A percentile compares a stretch with the other conserved stretches of the same genome.
phyloP scores from a whole-genome alignment of 2,888 invertebrate genomes.

The Nasonia oneida region DNA sequence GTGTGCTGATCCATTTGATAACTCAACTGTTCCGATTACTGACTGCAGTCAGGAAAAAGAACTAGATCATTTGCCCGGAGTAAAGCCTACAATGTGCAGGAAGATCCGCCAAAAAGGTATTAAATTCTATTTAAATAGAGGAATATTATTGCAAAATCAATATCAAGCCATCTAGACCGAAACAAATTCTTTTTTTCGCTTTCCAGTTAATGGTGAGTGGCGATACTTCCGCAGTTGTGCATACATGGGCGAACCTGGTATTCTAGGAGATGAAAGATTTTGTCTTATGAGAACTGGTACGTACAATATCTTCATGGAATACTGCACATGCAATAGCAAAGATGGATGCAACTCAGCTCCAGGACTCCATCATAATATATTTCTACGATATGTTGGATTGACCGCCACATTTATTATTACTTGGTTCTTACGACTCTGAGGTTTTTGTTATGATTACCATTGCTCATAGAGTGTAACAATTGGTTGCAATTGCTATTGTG shows the following conservation, averaged over 20 bases:
- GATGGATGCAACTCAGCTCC: conserved; percentile 92
- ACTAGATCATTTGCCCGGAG: conserved; percentile 85
- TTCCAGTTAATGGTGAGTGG: conserved; percentile 91
- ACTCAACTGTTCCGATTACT: conserved; percentile 90
- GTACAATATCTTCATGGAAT: conserved; percentile 96
- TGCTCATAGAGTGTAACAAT: background rate
- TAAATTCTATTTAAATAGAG: conserved; percentile 71
- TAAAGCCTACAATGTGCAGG: conserved; percentile 91
- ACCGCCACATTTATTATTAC: conserved; percentile 54
- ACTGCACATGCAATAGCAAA: conserved; percentile 95
- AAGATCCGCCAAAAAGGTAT: conserved; percentile 95
- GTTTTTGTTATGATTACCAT: background rate
- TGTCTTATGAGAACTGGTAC: conserved; percentile 95
- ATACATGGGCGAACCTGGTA: conserved; percentile 93
- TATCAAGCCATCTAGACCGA: background rate
- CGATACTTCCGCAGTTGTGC: conserved; percentile 93
- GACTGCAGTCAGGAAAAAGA: conserved; percentile 86
- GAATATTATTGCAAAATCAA: conserved; percentile 80
- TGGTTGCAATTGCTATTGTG: conserved; percentile 20
- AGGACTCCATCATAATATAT: conserved; percentile 62
- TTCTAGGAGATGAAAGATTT: conserved; percentile 93
- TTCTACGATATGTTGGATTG: conserved; percentile 53
- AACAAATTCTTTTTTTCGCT: background rate
- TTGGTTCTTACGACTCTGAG: conserved; percentile 46
- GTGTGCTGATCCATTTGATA: conserved; percentile 96